Conservation (phyloP, 2,888 invertebrate species). For the Polietes domitor region DNA sequence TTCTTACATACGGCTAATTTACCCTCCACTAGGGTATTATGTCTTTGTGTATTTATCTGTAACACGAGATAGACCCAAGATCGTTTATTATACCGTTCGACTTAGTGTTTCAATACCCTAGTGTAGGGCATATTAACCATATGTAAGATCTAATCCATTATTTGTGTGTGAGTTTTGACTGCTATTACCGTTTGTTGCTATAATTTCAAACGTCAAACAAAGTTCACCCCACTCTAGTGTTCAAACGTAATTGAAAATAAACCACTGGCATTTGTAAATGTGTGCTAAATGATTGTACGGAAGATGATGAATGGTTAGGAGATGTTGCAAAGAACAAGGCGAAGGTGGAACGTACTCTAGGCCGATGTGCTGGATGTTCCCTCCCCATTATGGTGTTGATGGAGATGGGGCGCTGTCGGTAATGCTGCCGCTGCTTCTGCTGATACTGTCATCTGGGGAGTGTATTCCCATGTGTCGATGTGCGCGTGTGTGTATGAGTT, state of each 20-base stretch:
- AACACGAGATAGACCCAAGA: no score
- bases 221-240: no score
- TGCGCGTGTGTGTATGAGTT: neutral
- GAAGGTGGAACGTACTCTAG: neutral
- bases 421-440: neutral
- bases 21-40: no score
- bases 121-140: no score
- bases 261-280: constrained; percentile 42
- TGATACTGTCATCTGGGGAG: constrained; percentile 33
- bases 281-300: constrained; percentile 41
- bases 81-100: no score
- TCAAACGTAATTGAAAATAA: neutral
- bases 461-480: constrained; percentile 24
- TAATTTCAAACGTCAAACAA: no score
- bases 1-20: no score
- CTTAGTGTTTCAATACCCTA: no score
- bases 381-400: neutral
- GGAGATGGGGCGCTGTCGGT: neutral
- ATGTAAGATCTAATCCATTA: no score
- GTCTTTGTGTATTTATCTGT: no score
- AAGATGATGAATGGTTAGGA: constrained; percentile 39
- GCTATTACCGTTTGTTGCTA: no score
- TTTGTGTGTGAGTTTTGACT: no score
- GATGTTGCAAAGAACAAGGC: constrained; percentile 14
- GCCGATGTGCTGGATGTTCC: neutral